These are phyloP conservation scores for Anthoptus insignis DNA, from an alignment of 2,888 invertebrate genomes.

Conservation along the genomic window DNA sequence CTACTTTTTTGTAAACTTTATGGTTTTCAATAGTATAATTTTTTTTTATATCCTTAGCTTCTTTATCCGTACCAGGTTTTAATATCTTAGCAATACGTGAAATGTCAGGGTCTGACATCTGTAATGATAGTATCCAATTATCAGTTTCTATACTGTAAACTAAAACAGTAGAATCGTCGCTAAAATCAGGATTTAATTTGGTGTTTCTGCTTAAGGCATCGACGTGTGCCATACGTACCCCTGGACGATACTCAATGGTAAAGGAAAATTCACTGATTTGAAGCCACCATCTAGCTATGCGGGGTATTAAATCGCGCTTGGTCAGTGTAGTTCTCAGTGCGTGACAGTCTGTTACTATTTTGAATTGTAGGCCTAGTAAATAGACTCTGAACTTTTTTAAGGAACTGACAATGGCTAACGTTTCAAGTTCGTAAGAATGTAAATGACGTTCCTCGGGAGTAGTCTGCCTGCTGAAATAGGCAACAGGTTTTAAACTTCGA, in stretches of 20 bases:
- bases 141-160: conserved; percentile 12
- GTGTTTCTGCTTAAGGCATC: conserved; percentile 52
- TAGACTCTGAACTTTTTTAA: conserved; percentile 53
- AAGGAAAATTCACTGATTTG: conserved; percentile 55
- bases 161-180: background rate
- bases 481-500: conserved; percentile 43
- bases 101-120: conserved; percentile 43
- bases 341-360: conserved; percentile 53
- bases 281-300: conserved; percentile 58
- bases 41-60: conserved; percentile 38
- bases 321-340: conserved; percentile 52
- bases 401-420: conserved; percentile 50
- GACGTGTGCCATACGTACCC: conserved; percentile 53
- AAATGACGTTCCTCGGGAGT: conserved; percentile 43
- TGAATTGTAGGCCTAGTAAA: conserved; percentile 49
- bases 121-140: conserved; percentile 46
- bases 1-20: conserved; percentile 37
- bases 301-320: conserved; percentile 53
- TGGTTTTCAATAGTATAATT: conserved; percentile 41
- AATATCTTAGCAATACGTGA: conserved; percentile 40
- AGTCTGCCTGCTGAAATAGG: conserved; percentile 51
- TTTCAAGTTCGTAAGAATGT: conserved; percentile 51
- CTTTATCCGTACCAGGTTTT: conserved; percentile 27
- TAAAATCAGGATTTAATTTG: background rate
- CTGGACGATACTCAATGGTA: conserved; percentile 55